phyloP scores from a whole-genome alignment of 2,888 invertebrate species.

The Punctoribates punctum region DNA sequence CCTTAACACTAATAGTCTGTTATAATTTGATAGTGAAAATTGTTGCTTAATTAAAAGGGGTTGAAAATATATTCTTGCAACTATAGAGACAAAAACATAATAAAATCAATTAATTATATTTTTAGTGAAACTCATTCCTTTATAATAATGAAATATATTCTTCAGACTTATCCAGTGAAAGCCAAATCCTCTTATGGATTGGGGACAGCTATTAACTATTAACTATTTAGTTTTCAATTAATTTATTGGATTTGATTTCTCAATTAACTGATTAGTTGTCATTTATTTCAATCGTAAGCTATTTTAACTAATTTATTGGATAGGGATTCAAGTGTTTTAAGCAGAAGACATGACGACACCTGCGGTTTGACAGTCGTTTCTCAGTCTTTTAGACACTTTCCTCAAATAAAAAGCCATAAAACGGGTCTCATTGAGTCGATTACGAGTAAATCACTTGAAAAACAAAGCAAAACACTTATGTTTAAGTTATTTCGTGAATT shows the following conservation, averaged over 20 bases:
- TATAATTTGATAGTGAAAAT: slow-evolving; percentile 3
- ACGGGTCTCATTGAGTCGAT: neutral
- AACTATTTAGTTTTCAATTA: neutral
- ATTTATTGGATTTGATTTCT: neutral
- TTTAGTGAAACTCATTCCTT: neutral
- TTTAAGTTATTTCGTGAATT: neutral
- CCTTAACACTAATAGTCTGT: neutral
- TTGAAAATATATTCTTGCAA: neutral
- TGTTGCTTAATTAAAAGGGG: neutral
- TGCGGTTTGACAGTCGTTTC: neutral
- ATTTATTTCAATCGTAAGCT: neutral
- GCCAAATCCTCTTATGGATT: neutral
- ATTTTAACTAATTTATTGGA: neutral
- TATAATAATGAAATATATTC: neutral
- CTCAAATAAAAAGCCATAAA: slow-evolving; percentile 1
- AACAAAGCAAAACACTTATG: neutral
- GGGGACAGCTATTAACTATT: neutral
- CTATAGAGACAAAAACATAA: neutral
- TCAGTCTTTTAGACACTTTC: neutral
- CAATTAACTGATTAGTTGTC: neutral
- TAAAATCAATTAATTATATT: neutral
- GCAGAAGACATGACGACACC: neutral
- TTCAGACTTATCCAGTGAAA: neutral
- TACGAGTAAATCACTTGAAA: neutral
- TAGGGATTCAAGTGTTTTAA: neutral